A percentile compares a stretch with the other conserved stretches of the same genome.
Conservation (phyloP, 2,797 vertebrate species). For the Borostomias antarcticus region DNA sequence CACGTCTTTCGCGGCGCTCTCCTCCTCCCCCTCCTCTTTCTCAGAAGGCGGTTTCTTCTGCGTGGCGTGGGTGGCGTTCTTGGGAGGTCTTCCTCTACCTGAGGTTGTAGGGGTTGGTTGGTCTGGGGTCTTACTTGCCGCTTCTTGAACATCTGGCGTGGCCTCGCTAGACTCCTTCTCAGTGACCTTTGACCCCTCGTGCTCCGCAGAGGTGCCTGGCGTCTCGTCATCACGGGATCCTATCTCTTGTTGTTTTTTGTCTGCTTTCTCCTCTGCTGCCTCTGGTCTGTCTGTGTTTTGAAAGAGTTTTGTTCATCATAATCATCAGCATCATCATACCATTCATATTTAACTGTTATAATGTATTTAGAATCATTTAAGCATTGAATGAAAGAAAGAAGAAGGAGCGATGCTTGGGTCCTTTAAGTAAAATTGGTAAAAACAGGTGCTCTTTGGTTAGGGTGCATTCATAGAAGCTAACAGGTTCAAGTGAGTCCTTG, state of each 20-base stretch:
- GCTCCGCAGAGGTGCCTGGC: constrained; percentile 19
- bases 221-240: constrained; percentile 46
- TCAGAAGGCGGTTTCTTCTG: constrained; percentile 51
- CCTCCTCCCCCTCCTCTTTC: constrained; percentile 47
- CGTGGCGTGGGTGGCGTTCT: constrained; percentile 28
- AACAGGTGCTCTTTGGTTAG: too few relatives aligned
- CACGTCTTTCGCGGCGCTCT: constrained; percentile 32
- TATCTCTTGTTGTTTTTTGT: constrained; percentile 36
- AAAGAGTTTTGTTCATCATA: too few relatives aligned
- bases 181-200: constrained; percentile 24
- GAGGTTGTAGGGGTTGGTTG: constrained; percentile 25
- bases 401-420: too few relatives aligned
- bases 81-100: constrained; percentile 34
- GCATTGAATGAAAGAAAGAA: too few relatives aligned
- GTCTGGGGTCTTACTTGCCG: constrained; percentile 25
- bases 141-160: constrained; percentile 35
- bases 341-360: too few relatives aligned
- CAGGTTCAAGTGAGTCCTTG: too few relatives aligned
- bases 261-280: constrained; percentile 42
- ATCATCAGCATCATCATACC: too few relatives aligned
- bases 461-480: too few relatives aligned
- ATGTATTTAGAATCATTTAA: too few relatives aligned
- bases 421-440: too few relatives aligned
- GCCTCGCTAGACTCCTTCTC: constrained; percentile 19
- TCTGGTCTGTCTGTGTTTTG: constrained; percentile 44